These are phyloP conservation scores for Epinotia nisella DNA, from an alignment of 2,888 invertebrate genomes.

Conservation along the genomic window DNA sequence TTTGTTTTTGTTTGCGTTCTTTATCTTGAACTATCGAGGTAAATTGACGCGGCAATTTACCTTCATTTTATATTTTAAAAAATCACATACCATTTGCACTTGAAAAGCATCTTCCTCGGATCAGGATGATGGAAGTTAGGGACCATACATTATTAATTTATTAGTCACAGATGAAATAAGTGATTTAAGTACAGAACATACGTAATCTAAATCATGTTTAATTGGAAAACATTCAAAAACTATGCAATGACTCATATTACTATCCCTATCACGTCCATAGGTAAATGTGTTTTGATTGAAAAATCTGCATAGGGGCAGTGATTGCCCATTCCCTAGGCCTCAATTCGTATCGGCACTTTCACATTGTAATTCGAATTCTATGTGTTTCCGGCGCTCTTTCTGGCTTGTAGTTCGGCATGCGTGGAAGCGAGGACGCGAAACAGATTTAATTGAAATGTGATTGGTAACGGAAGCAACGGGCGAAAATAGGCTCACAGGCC, in stretches of 20 bases:
- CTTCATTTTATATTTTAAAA: too few relatives aligned
- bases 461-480: background rate
- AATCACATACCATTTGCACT: background rate
- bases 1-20: background rate
- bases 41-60: too few relatives aligned
- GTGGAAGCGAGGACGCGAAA: background rate
- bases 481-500: background rate
- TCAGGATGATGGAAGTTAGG: too few relatives aligned
- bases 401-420: background rate
- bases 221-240: background rate
- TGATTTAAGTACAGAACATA: background rate
- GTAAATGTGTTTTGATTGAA: background rate
- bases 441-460: background rate
- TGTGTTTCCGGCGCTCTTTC: background rate
- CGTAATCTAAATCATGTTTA: background rate
- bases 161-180: background rate
- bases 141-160: background rate
- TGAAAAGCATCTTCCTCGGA: background rate
- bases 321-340: background rate
- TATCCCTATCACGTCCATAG: background rate
- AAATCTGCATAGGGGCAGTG: slow-evolving; percentile 14
- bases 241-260: background rate
- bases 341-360: background rate
- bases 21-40: too few relatives aligned
- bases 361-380: background rate